These are phyloP conservation scores for Bugula neritina DNA, from an alignment of 2,888 invertebrate genomes.

Conservation along the genomic window DNA sequence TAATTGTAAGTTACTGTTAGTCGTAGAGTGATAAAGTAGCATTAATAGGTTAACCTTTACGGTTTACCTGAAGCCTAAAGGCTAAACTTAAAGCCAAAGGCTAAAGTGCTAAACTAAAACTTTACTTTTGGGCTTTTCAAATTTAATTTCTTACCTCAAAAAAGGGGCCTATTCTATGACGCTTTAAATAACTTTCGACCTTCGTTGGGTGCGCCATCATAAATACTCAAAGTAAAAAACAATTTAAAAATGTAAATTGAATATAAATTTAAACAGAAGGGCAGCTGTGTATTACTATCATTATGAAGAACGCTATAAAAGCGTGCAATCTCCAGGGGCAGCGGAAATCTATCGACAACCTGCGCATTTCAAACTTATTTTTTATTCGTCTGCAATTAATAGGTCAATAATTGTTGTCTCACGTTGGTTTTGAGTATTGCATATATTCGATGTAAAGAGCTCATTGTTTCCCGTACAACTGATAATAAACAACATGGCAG, in stretches of 20 bases:
- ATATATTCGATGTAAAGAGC: background rate
- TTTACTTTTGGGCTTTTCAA: too few relatives aligned
- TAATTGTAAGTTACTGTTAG: too few relatives aligned
- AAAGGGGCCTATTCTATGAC: background rate
- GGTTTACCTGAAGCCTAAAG: too few relatives aligned
- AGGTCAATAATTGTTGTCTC: background rate
- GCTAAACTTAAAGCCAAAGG: too few relatives aligned
- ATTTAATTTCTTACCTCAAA: too few relatives aligned
- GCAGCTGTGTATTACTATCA: too few relatives aligned
- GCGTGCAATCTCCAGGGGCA: conserved; percentile 18
- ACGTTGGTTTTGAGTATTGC: background rate
- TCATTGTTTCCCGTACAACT: background rate
- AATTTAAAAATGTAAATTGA: too few relatives aligned
- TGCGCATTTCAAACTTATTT: background rate
- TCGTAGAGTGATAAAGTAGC: too few relatives aligned
- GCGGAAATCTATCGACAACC: background rate
- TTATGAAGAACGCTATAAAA: too few relatives aligned
- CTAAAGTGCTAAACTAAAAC: too few relatives aligned
- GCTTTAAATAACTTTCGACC: conserved; percentile 4
- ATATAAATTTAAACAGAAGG: too few relatives aligned
- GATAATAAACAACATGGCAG: background rate
- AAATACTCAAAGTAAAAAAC: background rate
- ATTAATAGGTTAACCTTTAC: too few relatives aligned
- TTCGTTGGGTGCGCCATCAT: conserved; percentile 5
- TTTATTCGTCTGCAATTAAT: background rate